These are phyloP conservation scores for Denticeps clupeoides DNA, from an alignment of 2,797 vertebrate genomes.

Conservation along the genomic window DNA sequence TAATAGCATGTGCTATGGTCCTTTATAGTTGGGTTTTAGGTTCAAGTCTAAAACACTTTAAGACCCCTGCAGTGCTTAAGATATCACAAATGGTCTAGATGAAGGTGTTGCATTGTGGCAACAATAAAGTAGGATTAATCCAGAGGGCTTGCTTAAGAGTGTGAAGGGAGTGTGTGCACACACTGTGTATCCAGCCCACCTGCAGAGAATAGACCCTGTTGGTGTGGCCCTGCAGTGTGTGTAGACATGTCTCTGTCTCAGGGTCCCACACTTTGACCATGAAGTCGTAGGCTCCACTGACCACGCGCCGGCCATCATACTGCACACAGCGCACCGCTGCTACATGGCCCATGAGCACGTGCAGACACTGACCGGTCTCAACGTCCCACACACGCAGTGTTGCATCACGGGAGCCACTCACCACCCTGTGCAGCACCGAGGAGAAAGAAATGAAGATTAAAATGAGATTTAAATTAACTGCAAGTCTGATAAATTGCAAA, in stretches of 20 bases:
- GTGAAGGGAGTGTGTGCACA: background rate
- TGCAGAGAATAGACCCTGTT: slow-evolving; percentile 90
- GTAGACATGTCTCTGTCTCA: slow-evolving; percentile 83
- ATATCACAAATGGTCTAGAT: no score
- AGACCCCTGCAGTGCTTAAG: no score
- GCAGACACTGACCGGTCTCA: slow-evolving; percentile 77
- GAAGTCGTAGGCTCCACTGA: slow-evolving; percentile 89
- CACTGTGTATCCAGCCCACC: slow-evolving; percentile 49
- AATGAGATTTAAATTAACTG: background rate
- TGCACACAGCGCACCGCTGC: slow-evolving; percentile 89
- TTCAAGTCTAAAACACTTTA: no score
- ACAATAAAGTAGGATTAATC: no score
- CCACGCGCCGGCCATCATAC: slow-evolving; percentile 83
- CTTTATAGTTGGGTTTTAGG: no score
- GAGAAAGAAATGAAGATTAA: background rate
- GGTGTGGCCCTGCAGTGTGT: slow-evolving; percentile 90
- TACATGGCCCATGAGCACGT: slow-evolving; percentile 83
- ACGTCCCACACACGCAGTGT: slow-evolving; percentile 88
- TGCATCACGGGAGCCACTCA: slow-evolving; percentile 84
- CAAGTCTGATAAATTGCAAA: no score
- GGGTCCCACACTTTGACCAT: slow-evolving; percentile 97
- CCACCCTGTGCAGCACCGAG: slow-evolving; percentile 61
- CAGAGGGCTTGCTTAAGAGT: no score
- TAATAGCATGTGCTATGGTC: no score
- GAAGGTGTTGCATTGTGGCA: no score